Percentiles rank a stretch among this genome's conserved stretches.
These are phyloP conservation scores for Gymnocephalus cernua DNA, from an alignment of 2,113 vertebrate genomes.

Conservation along the genomic window DNA sequence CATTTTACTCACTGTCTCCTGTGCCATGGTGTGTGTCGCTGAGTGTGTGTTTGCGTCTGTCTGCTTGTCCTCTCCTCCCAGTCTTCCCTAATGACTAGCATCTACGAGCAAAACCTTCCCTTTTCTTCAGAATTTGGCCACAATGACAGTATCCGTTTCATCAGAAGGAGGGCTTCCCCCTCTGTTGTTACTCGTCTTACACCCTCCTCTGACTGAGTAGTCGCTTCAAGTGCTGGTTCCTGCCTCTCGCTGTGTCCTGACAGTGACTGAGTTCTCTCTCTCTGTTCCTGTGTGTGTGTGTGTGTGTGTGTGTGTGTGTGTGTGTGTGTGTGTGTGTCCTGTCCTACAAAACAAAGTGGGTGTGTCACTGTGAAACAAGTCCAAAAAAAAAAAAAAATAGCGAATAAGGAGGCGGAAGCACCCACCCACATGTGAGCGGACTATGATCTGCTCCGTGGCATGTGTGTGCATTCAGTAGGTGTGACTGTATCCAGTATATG, in stretches of 20 bases:
- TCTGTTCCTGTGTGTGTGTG: slow-evolving; percentile 10
- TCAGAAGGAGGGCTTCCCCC: background rate
- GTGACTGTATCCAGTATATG: background rate
- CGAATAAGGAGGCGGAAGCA: slow-evolving; percentile 56
- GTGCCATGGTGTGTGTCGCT: slow-evolving; percentile 5
- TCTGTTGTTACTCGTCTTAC: background rate
- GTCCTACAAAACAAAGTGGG: slow-evolving; percentile 70
- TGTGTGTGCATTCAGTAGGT: background rate
- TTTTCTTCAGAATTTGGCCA: slow-evolving; percentile 18
- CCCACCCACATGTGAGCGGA: slow-evolving; percentile 55
- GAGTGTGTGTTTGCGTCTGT: background rate
- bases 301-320: slow-evolving; percentile 38
- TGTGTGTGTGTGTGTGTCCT: slow-evolving; percentile 37
- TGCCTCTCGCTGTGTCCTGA: slow-evolving; percentile 29
- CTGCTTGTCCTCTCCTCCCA: slow-evolving; percentile 14
- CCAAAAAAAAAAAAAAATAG: slow-evolving; percentile 39
- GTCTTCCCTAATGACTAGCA: slow-evolving; percentile 10
- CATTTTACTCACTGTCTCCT: slow-evolving; percentile 48
- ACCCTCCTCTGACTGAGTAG: slow-evolving; percentile 5
- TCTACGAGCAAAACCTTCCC: background rate
- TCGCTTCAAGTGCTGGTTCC: slow-evolving; percentile 14
- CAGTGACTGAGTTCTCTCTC: slow-evolving; percentile 41
- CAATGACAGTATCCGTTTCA: background rate
- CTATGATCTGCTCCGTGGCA: slow-evolving; percentile 24
- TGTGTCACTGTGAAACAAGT: slow-evolving; percentile 65